These are phyloP conservation scores for Triplophysa dalaica DNA, from an alignment of 2,113 vertebrate species.

Conservation along the genomic window DNA sequence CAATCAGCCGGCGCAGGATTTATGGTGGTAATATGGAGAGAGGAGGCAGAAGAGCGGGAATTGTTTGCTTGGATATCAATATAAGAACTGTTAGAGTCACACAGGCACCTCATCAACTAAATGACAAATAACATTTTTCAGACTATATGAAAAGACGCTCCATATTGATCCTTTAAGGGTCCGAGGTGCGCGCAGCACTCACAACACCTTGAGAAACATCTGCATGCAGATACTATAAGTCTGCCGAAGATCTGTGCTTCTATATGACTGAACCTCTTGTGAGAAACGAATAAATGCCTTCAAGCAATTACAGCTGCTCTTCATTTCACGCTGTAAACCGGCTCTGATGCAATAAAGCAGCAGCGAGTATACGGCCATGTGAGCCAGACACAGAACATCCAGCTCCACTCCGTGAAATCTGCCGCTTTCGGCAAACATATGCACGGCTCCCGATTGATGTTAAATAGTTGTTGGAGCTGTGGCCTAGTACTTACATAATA, in stretches of 20 bases:
- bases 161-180: neutral
- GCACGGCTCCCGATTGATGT: neutral
- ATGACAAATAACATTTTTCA: conserved; percentile 57
- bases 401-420: neutral
- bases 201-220: conserved; percentile 15
- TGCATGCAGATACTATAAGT: conserved; percentile 47
- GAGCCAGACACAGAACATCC: neutral
- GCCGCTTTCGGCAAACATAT: neutral
- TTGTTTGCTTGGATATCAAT: conserved; percentile 53
- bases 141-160: conserved; percentile 20
- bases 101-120: conserved; percentile 52
- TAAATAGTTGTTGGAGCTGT: neutral
- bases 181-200: neutral
- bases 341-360: conserved; percentile 22
- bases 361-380: neutral
- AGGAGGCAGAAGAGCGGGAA: conserved; percentile 50
- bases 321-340: conserved; percentile 22
- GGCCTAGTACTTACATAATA: neutral
- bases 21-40: conserved; percentile 72
- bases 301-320: conserved; percentile 38
- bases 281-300: conserved; percentile 34
- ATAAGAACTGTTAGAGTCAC: conserved; percentile 51
- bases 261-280: conserved; percentile 16
- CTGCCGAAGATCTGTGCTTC: conserved; percentile 2
- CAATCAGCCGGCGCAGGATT: conserved; percentile 73